Evolutionary conservation across 1,140 invertebrate species (phyloP).

Genomic region (Camponotus floridanus): DNA sequence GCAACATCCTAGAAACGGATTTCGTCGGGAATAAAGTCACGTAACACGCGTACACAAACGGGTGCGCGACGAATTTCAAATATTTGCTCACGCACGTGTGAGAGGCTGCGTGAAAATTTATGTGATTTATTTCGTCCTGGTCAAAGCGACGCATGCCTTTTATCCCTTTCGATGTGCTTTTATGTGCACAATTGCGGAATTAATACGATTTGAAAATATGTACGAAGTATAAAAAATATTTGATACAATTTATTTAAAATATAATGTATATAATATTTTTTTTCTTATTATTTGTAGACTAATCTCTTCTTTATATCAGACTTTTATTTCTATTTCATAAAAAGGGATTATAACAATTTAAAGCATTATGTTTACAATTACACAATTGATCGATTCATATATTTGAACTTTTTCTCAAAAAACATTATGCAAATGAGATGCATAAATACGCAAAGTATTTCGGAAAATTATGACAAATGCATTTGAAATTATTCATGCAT

Average conservation of each 20-base stretch:
- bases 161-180: constrained; percentile 6
- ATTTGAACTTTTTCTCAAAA: constrained; percentile 1
- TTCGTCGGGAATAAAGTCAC: constrained; percentile 37
- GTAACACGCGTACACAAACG: constrained; percentile 5
- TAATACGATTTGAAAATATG: constrained; percentile 26
- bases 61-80: constrained; percentile 51
- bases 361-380: not conserved
- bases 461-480: constrained; percentile 6
- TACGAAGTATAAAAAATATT: not conserved
- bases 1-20: constrained; percentile 19
- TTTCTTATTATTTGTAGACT: not conserved
- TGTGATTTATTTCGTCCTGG: constrained; percentile 49
- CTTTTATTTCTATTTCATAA: not conserved
- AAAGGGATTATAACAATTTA: not conserved
- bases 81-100: constrained; percentile 49
- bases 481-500: constrained; percentile 32
- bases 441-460: constrained; percentile 23
- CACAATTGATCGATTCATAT: not conserved
- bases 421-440: not conserved
- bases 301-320: not conserved
- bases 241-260: constrained; percentile 9
- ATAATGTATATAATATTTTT: not conserved
- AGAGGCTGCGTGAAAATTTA: constrained; percentile 51
- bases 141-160: constrained; percentile 32
- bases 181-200: constrained; percentile 2